A percentile compares a stretch with the other conserved stretches of the same genome.
phyloP scores from a whole-genome alignment of 2,888 invertebrate genomes.

The Neoscelio sp. region DNA sequence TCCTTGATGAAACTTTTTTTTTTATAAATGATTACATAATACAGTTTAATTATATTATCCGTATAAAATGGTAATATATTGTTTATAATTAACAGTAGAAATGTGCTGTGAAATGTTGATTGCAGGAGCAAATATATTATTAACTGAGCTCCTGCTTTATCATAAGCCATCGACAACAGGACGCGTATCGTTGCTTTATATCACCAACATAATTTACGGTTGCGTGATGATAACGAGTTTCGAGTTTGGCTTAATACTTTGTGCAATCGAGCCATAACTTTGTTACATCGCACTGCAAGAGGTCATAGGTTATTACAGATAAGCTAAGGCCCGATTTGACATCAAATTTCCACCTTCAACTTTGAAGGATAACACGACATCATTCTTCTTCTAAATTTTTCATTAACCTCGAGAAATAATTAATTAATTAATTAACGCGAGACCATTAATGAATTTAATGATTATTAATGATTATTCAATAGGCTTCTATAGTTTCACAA shows the following conservation, averaged over 20 bases:
- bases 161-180: slow-evolving; percentile 22
- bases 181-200: slow-evolving; percentile 42
- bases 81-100: slow-evolving; percentile 4
- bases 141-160: slow-evolving; percentile 15
- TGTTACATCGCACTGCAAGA: slow-evolving; percentile 42
- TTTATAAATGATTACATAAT: no score
- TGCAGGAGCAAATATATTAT: background rate
- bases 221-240: slow-evolving; percentile 50
- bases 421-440: no score
- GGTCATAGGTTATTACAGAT: slow-evolving; percentile 67
- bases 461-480: no score
- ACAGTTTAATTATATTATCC: no score
- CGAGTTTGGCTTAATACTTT: slow-evolving; percentile 35
- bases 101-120: background rate
- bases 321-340: slow-evolving; percentile 65
- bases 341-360: slow-evolving; percentile 50
- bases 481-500: slow-evolving; percentile 7
- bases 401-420: no score
- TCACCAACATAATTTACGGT: slow-evolving; percentile 49
- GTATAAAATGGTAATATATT: no score
- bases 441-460: slow-evolving; percentile 28
- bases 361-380: slow-evolving; percentile 57
- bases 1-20: no score
- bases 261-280: slow-evolving; percentile 36
- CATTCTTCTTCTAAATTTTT: slow-evolving; percentile 11